Base-by-base conservation (phyloP, 2,888 invertebrate species). In the Brachyopa scutellaris region DNA sequence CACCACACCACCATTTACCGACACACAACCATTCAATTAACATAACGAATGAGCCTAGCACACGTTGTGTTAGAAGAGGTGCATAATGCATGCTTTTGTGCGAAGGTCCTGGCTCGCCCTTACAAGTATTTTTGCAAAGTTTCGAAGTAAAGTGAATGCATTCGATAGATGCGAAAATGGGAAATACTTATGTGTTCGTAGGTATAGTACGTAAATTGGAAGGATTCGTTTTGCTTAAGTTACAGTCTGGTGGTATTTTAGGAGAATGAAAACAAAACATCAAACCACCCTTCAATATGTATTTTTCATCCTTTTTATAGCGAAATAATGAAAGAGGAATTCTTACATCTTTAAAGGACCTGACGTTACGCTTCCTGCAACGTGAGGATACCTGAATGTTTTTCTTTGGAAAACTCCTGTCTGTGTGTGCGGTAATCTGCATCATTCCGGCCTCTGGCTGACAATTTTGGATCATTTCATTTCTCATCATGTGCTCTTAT, bases 31-130 rank as follows among this genome's bases (percentile, higher is more conserved):
- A 70, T 77, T 82, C 70, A 77, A 82, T 82, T 82, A 82, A 77
- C 82, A 82, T 82, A 82, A 82, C 77, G 70, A 70, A 82, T 80
- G 80, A 80, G 80, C 80, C 76, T 80, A 76, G 69, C 33, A 26
- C 26, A 53, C 61, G 64, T 45, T 26, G 77, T 70, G 76, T 82
- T 77, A 70, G 64, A 76, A 76, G 53, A 59, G 76, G 76, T 82
- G 77, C 62, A 82, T 76, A 36, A 76, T 82, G 70, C 64, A 82
- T 70, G 49, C 47, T n/a, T 21, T 67, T 53, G 23, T 59, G 33
- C 36, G 76, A 70, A 66, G 59, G 70, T 82, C 70, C 76, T 70
- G 64, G 40, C 15, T 78, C 55, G 72, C 19, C 40, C 9, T 31
- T 38, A 62, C n/a, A n/a, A n/a, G n/a, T n/a, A n/a, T n/a, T 62